phyloP scores from a whole-genome alignment of 2,888 invertebrate species.

The Nemotelus pantherinus region DNA sequence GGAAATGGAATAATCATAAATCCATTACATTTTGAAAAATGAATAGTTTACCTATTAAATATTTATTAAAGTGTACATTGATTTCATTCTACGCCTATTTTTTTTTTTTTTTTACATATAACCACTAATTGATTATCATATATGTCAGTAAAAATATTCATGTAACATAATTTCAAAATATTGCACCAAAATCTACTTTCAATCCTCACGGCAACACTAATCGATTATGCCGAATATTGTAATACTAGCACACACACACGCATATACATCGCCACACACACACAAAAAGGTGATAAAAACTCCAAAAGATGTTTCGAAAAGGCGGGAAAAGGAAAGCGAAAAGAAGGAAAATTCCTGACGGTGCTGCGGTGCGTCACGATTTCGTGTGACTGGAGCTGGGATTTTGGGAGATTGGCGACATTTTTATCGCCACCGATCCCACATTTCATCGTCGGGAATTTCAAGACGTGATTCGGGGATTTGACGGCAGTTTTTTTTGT shows the following conservation, averaged over 20 bases:
- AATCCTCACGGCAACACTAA: not conserved
- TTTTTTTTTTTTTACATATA: too few species aligned
- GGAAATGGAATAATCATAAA: too few species aligned
- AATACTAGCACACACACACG: conserved; percentile 25
- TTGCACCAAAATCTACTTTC: not conserved
- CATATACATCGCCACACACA: not conserved
- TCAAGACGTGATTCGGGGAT: too few species aligned
- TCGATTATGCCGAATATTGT: not conserved
- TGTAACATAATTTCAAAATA: not conserved
- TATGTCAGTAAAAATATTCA: not conserved
- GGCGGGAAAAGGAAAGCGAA: conserved; percentile 20
- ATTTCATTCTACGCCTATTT: too few species aligned
- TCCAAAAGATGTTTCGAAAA: conserved; percentile 26
- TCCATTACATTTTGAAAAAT: too few species aligned
- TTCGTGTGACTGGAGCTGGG: conserved; percentile 25
- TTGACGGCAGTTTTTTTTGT: too few species aligned
- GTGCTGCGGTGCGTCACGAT: conserved; percentile 36
- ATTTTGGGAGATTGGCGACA: conserved; percentile 23
- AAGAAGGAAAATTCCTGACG: conserved; percentile 26
- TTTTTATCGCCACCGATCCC: not conserved
- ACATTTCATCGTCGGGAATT: too few species aligned
- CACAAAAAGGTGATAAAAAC: conserved; percentile 38
- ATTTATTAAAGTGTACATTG: too few species aligned
- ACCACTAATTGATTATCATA: too few species aligned
- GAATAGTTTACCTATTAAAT: too few species aligned